Evolutionary conservation across 37 sponge, comb jelly and placozoan genomes (phyloP).

Genomic region (Diacarnus erythraeanus): DNA sequence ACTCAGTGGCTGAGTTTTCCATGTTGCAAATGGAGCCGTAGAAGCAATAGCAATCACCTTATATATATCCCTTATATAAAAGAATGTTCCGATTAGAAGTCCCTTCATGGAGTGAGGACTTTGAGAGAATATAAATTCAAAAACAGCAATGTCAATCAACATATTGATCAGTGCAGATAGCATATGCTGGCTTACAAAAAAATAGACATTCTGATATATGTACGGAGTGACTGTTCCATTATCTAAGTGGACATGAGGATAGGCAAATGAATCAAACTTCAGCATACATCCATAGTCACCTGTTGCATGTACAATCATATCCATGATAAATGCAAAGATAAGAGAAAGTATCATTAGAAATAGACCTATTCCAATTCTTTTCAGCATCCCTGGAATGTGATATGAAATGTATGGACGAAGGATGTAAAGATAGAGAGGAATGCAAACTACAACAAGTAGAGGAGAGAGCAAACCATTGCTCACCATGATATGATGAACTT

Average conservation of each 20-base stretch:
- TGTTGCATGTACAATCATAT: background rate
- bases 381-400: background rate
- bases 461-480: background rate
- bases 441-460: background rate
- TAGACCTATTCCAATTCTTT: background rate
- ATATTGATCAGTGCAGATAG: background rate
- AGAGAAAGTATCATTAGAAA: background rate
- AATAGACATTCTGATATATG: background rate
- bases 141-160: background rate
- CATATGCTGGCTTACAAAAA: background rate
- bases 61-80: background rate
- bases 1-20: background rate
- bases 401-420: background rate
- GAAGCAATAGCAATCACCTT: background rate
- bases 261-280: background rate
- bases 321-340: background rate
- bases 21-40: background rate
- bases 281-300: background rate
- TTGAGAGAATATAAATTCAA: background rate
- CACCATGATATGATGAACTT: background rate
- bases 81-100: background rate
- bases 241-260: background rate
- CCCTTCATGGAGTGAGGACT: conserved; percentile 8
- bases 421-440: background rate
- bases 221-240: background rate